Evolutionary conservation across 2,888 invertebrate species (phyloP).

Genomic region (Heliconius ismenius): DNA sequence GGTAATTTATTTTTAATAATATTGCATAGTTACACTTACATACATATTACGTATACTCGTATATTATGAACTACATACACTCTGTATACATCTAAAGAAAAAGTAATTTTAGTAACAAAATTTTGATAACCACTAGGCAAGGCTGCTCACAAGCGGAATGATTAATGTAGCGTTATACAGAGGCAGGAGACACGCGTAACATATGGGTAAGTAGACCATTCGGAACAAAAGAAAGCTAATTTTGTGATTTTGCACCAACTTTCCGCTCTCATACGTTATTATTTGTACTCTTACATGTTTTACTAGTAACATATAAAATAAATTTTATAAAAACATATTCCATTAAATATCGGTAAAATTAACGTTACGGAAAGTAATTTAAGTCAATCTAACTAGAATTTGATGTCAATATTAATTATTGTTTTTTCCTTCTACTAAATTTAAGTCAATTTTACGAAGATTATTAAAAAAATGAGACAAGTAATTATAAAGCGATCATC

Average conservation of each 20-base stretch:
- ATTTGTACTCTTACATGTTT: conserved; percentile 9
- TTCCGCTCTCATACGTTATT: conserved; percentile 41
- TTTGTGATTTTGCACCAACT: conserved; percentile 44
- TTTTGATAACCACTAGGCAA: conserved; percentile 40
- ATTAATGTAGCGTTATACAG: conserved; percentile 44
- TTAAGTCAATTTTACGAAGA: background rate
- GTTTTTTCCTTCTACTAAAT: background rate
- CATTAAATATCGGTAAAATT: background rate
- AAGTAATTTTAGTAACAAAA: conserved; percentile 8
- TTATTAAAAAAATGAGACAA: conserved; percentile 10
- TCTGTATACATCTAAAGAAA: background rate
- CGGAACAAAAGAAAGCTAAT: conserved; percentile 47
- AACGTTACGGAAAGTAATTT: background rate
- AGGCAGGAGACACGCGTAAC: conserved; percentile 39
- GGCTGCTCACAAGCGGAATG: conserved; percentile 39
- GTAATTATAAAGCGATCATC: conserved; percentile 17
- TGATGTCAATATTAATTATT: conserved; percentile 1
- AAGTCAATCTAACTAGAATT: conserved; percentile 6
- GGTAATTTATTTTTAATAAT: no score
- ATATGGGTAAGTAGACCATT: conserved; percentile 46
- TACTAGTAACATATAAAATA: background rate
- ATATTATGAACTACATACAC: background rate
- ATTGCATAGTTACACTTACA: no score
- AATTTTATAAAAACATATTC: background rate
- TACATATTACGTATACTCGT: no score